Conservation (phyloP, 2,888 invertebrate genomes). For the Hemistola chrysoprasaria region DNA sequence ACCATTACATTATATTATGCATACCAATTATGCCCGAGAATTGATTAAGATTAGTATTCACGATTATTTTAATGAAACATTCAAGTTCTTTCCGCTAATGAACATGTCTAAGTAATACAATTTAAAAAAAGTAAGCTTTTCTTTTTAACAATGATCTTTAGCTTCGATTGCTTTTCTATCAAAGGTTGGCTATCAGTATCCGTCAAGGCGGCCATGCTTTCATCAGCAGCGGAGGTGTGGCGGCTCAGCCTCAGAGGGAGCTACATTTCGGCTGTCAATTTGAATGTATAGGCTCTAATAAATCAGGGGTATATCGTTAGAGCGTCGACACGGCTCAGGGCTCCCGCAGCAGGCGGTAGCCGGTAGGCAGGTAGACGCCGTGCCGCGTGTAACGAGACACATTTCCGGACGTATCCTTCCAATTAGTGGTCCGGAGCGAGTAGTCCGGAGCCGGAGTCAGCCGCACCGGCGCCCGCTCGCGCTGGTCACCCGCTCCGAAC, state of each 20-base stretch:
- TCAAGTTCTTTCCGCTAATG: too few relatives aligned
- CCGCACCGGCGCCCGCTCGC: conserved; percentile 31
- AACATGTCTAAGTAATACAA: too few relatives aligned
- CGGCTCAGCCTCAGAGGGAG: conserved; percentile 8
- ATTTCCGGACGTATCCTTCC: conserved; percentile 73
- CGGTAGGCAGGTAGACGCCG: conserved; percentile 54
- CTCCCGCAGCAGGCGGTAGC: not conserved
- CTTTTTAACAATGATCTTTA: too few relatives aligned
- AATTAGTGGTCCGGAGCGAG: conserved; percentile 58
- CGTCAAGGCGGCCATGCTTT: too few relatives aligned
- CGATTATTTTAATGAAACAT: too few relatives aligned
- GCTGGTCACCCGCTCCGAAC: conserved; percentile 34
- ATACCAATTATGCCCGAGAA: too few relatives aligned
- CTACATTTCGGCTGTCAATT: conserved; percentile 55
- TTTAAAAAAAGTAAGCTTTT: too few relatives aligned
- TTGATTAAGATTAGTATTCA: too few relatives aligned
- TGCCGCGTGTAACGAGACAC: conserved; percentile 68
- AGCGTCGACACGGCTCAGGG: conserved; percentile 29
- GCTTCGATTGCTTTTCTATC: too few relatives aligned
- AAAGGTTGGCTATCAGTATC: too few relatives aligned
- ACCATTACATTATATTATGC: too few relatives aligned
- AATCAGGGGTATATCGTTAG: conserved; percentile 65
- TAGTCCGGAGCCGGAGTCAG: conserved; percentile 34
- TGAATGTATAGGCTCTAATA: conserved; percentile 61
- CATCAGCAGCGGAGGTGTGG: not conserved